Evolutionary conservation across 2,888 invertebrate species (phyloP), one percentile per base, ranked within the genome.

Genomic region (Dryomyza anilis): DNA sequence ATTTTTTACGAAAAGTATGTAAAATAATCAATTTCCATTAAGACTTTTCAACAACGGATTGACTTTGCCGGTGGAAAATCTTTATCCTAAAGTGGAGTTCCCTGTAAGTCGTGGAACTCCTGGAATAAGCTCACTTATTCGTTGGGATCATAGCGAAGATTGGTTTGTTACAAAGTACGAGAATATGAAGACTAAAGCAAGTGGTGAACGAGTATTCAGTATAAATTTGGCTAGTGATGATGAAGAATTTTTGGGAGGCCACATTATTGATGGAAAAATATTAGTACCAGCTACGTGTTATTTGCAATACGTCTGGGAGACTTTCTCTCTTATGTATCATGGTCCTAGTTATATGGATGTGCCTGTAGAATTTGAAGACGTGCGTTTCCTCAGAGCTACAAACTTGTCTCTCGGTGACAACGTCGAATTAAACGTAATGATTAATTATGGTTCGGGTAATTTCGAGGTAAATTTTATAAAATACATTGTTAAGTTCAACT

Each of bases 61-160:
- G 62, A 89, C 91, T 74, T 88, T 92, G 1, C 86, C 90, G 69
- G 79, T 95, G 2, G 86, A 90, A 3, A 88, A 89, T 65, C 84
- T 96, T 33, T 95, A 93, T 81, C 92, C 94, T 0, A 81, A 85
- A 25, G 85, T 93, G 0, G 77, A 86, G 55, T 93, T 88, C 81
- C 96, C 96, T 0, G 96, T 96, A 1, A 91, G 94, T 1, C 86
- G 90, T 57, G 91, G 92, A 1, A 96, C 96, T 0, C 91, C 92
- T 0, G 92, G 92, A 88, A 85, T 96, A 50, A 87, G 93, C 0
- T 90, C 93, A 8, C 83, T 91, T 6, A 86, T 96, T 8, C 87
- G 88, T 70, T 96, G 95, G 95, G 92, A 95, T 70, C 95, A 96
- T 75, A 85, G 87, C 5, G 87, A 89, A 64, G 87, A 89, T 62